Base-by-base conservation (phyloP, 2,113 vertebrate genomes). In the Illadopsis cleaveri region DNA sequence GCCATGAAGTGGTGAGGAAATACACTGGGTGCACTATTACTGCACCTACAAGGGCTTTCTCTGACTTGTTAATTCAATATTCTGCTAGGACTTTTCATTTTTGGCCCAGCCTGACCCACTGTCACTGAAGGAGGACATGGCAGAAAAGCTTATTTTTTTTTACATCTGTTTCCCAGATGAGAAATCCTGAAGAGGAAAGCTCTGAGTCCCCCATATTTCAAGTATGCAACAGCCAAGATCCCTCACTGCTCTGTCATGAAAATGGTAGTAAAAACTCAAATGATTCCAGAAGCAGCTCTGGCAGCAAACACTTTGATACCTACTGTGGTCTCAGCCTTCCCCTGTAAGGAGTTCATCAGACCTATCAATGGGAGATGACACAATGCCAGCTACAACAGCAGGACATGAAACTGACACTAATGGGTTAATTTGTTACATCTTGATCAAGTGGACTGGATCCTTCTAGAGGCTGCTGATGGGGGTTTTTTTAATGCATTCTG, bases 351-450 rank as follows among this genome's bases (percentile, higher is more conserved):
- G 61, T 91, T 96, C 89, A 93, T 97, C 87, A 95, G 76, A 95
- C 62, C 82, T 48, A 33, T 64, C 90, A 94, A 81, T 61, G 47
- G 92, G 76, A 94, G 73, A 82, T 84, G 66, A 68, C 77, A 87
- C 80, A 92, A 82, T 24, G n/a, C 54, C 89, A 91, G 51, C 82
- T 75, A 61, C 54, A 64, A 33, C 86, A 61, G 42, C 71, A 62
- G 80, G 71, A 95, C 96, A 91, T 58, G 24, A 68, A 85, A 89
- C 44, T 62, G 82, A 72, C 60, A 78, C 70, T 96, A 94, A 96
- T 33, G 47, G 91, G 85, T 97, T 95, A 94, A 97, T 95, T 94
- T 82, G 15, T 83, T 79, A 86, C n/a, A 19, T 66, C 84, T 84
- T 93, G 62, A 91, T 57, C 38, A 33, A 96, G 80, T 48, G 58